Evolutionary conservation across 2,888 invertebrate species (phyloP).

Genomic region (Aleiodes alternator): DNA sequence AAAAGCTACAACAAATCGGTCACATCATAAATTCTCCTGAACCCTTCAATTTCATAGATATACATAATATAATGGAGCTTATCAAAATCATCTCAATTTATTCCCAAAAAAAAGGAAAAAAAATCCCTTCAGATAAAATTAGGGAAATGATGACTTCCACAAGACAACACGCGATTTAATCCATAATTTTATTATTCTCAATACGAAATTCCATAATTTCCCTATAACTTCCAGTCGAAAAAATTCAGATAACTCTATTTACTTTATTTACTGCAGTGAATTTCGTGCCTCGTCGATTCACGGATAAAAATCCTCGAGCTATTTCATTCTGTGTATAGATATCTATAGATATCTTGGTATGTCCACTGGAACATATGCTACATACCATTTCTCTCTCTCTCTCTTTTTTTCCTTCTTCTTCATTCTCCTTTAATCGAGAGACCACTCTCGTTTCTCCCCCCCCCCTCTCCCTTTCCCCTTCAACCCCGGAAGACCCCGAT

Average conservation of each 20-base stretch:
- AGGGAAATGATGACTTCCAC: no score
- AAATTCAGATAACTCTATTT: constrained; percentile 22
- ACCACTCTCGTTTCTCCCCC: not conserved
- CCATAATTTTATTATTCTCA: not conserved
- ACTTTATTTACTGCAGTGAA: constrained; percentile 22
- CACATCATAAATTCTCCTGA: no score
- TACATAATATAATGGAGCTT: no score
- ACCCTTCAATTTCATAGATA: no score
- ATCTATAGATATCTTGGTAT: constrained; percentile 21
- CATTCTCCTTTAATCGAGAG: constrained; percentile 16
- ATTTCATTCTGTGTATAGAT: constrained; percentile 5
- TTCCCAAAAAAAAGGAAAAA: no score
- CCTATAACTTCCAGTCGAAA: constrained; percentile 8
- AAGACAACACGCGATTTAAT: no score
- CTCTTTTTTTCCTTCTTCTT: constrained; percentile 18
- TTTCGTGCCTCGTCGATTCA: not conserved
- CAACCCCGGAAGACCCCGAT: not conserved
- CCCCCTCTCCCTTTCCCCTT: no score
- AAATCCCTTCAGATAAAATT: no score
- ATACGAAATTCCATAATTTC: not conserved
- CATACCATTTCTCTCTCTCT: constrained; percentile 6
- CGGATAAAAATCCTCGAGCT: constrained; percentile 11
- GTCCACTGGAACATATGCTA: constrained; percentile 25
- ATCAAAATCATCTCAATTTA: no score
- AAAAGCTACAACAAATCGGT: no score